Percentiles rank a stretch among this genome's conserved stretches.
Conservation (phyloP, 2,113 vertebrate genomes). For the Pterocles burchelli region DNA sequence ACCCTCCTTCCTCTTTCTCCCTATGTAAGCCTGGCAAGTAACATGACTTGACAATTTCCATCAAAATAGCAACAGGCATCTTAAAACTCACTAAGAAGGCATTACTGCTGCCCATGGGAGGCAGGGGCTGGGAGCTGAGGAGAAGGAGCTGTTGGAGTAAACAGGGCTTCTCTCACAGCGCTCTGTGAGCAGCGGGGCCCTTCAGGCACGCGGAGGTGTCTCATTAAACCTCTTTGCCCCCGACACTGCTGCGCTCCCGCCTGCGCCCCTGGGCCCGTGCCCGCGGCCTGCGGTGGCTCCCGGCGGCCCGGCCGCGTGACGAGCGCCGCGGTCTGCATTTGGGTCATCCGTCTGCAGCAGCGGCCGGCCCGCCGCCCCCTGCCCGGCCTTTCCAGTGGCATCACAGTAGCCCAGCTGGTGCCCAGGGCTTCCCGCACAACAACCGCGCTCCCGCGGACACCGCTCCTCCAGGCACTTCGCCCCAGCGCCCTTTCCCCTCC, state of each 20-base stretch:
- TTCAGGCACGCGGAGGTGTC: fast-evolving
- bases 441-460: fast-evolving
- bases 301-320: too few species aligned
- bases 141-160: fast-evolving
- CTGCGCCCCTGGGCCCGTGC: fast-evolving
- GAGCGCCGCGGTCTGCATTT: fast-evolving
- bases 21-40: background rate
- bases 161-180: fast-evolving
- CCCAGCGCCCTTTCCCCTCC: background rate
- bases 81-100: background rate
- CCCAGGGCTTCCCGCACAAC: background rate
- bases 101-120: background rate
- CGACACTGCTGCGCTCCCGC: fast-evolving
- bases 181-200: fast-evolving
- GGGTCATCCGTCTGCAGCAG: fast-evolving
- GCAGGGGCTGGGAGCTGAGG: too few species aligned
- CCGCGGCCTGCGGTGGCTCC: fast-evolving
- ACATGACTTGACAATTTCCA: background rate
- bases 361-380: fast-evolving
- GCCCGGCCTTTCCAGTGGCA: fast-evolving
- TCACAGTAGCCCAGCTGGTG: fast-evolving
- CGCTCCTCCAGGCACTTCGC: fast-evolving
- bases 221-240: fast-evolving
- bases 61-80: background rate
- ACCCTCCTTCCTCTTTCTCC: background rate